Percentiles rank a stretch among this genome's conserved stretches.
These are phyloP conservation scores for Acanthis flammea DNA, from an alignment of 2,797 vertebrate genomes.

Conservation along the genomic window DNA sequence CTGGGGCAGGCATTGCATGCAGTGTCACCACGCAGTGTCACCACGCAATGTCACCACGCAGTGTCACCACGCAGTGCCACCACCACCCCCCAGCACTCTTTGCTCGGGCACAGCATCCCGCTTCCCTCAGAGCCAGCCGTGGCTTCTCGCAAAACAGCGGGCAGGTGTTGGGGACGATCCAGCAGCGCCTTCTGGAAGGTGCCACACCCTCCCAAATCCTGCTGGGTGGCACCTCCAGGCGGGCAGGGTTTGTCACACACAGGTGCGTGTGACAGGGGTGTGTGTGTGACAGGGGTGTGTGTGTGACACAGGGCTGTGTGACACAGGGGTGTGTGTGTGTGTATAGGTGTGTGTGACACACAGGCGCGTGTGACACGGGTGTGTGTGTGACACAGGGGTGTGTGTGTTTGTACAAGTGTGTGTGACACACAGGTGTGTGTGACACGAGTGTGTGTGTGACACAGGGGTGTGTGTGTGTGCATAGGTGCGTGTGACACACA, in stretches of 20 bases:
- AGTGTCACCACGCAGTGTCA: fast-evolving
- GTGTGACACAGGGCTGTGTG: too few species aligned
- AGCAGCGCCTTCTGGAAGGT: not conserved
- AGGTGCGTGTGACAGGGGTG: fast-evolving
- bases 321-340: too few species aligned
- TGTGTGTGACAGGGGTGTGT: not conserved
- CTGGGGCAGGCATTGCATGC: not conserved
- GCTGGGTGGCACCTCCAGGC: not conserved
- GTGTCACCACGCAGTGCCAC: not conserved
- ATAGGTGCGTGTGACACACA: too few species aligned
- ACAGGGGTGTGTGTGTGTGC: too few species aligned
- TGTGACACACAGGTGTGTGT: not conserved
- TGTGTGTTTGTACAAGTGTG: too few species aligned
- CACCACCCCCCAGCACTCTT: not conserved
- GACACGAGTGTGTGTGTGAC: not conserved
- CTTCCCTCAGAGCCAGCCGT: not conserved
- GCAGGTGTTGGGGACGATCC: fast-evolving
- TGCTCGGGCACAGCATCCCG: not conserved
- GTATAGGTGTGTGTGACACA: not conserved
- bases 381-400: too few species aligned
- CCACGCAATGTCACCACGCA: not conserved
- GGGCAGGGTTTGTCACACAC: not conserved
- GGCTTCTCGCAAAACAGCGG: not conserved
- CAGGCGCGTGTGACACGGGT: not conserved
- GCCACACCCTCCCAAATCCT: not conserved